Base-by-base conservation (phyloP, 35 echinoderm and acorn worm species). In the Holothuria glaberrima region DNA sequence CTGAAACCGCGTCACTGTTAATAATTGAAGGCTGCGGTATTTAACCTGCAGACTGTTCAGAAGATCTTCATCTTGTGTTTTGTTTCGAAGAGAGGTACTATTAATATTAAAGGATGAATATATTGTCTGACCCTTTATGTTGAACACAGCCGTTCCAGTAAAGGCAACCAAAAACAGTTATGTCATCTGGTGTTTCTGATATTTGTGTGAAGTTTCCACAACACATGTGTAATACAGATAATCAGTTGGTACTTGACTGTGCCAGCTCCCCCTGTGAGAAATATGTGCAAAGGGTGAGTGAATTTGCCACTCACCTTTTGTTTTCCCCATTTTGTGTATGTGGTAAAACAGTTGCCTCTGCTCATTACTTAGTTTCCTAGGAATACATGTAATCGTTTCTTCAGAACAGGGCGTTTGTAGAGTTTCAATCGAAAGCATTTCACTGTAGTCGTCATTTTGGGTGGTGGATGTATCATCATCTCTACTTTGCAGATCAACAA, bases 341-440 rank as follows among this genome's bases (percentile, higher is more conserved):
- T 90, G 26, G 57, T 90, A 41, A 90, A 81, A 90, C 58, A 90
- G 20, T 89, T 75, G 68, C 14, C 87, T 69, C 31, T 89, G 87
- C 29, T 76, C 9, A 72, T 35, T 48, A 59, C 75, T 89, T 0
- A 89, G 87, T 56, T 45, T 58, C 27, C 67, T 69, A 17, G 75
- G 36, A 31, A 74, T 74, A 5, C 31, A 74, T 74, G 71, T 74
- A 38, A 74, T 36, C 36, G 38, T 30, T 38, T 35, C 38, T 36
- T 74, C 21, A 67, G 63, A 5, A 30, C 4, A 67, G 21, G 63
- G 63, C 3, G 4, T 22, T 22, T 67, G 63, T 67, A 67, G 3
- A 16, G 63, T 67, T 67, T 67, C 63, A 67, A 67, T 30, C 16
- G 63, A 67, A 24, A 4, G 29, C 63, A 67, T 4, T 46, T 4